phyloP scores from a whole-genome alignment of 2,797 vertebrate genomes.

The Sebastolobus alascanus region DNA sequence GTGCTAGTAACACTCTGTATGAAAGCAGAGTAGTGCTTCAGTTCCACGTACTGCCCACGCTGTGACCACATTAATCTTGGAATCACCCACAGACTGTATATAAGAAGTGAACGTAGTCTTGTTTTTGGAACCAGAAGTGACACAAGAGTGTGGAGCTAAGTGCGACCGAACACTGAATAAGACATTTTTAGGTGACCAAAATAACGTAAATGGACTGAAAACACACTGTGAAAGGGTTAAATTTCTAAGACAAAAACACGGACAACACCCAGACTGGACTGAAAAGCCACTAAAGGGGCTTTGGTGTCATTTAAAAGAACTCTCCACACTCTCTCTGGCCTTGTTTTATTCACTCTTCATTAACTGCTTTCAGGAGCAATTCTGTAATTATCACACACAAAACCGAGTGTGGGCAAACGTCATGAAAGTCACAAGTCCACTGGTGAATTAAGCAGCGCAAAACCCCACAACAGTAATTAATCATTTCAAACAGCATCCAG shows the following conservation, averaged over 20 bases:
- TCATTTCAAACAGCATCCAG: not conserved
- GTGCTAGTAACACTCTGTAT: not conserved
- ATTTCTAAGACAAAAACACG: too few species aligned
- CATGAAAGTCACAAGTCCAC: slow-evolving; percentile 16
- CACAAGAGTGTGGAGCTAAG: too few species aligned
- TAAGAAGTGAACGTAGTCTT: too few species aligned
- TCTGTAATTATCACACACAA: slow-evolving; percentile 27
- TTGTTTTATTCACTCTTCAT: slow-evolving; percentile 32
- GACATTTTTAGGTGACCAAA: too few species aligned
- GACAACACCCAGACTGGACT: not conserved
- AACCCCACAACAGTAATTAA: slow-evolving; percentile 6
- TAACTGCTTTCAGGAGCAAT: slow-evolving; percentile 30
- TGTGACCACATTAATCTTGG: too few species aligned
- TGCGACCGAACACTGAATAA: too few species aligned
- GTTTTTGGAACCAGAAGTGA: too few species aligned
- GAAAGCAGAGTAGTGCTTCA: not conserved
- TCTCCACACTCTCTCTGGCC: not conserved
- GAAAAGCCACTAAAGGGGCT: not conserved
- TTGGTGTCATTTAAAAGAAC: slow-evolving; percentile 32
- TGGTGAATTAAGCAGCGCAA: not conserved
- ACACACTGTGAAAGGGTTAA: too few species aligned
- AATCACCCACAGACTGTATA: too few species aligned
- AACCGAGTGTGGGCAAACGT: slow-evolving; percentile 16
- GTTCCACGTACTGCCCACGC: not conserved
- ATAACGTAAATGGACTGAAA: too few species aligned